Evolutionary conservation across 2,797 vertebrate species (phyloP).

Genomic region (Pelodytes ibericus): DNA sequence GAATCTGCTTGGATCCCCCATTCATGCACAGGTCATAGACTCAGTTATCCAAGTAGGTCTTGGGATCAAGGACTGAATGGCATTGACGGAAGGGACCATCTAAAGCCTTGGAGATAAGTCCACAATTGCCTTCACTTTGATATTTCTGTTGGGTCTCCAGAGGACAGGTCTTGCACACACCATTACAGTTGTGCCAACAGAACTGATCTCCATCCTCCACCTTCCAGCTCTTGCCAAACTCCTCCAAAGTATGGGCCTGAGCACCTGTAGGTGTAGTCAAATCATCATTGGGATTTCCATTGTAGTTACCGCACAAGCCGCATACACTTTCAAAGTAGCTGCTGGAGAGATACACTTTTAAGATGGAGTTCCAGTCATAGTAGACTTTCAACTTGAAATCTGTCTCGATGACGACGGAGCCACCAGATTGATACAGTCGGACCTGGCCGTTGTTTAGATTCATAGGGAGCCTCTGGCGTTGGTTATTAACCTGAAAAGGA

Average conservation of each 20-base stretch:
- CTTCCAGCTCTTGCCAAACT: slow-evolving; percentile 77
- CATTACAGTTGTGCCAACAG: slow-evolving; percentile 70
- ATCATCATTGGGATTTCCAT: slow-evolving; percentile 69
- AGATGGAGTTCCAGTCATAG: slow-evolving; percentile 74
- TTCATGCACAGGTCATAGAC: slow-evolving; percentile 74
- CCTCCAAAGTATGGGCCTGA: slow-evolving; percentile 47
- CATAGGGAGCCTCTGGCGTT: slow-evolving; percentile 71
- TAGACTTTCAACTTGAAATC: slow-evolving; percentile 74
- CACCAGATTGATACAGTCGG: slow-evolving; percentile 67
- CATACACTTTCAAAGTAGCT: slow-evolving; percentile 71
- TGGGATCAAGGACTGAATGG: slow-evolving; percentile 67
- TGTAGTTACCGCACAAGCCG: slow-evolving; percentile 75
- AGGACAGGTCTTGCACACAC: slow-evolving; percentile 68
- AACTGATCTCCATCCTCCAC: slow-evolving; percentile 60
- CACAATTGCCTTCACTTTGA: slow-evolving; percentile 64
- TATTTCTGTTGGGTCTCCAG: slow-evolving; percentile 54
- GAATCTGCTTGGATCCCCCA: slow-evolving; percentile 64
- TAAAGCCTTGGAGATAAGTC: slow-evolving; percentile 64
- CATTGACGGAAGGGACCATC: slow-evolving; percentile 70
- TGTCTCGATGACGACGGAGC: slow-evolving; percentile 62
- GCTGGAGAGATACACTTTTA: slow-evolving; percentile 72
- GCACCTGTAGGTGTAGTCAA: slow-evolving; percentile 53
- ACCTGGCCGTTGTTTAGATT: slow-evolving; percentile 63
- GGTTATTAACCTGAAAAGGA: slow-evolving; percentile 71
- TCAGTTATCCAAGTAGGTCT: slow-evolving; percentile 74